Percentiles rank a stretch among this genome's conserved stretches.
phyloP scores from a whole-genome alignment of 2,888 invertebrate genomes.

The Sarcophaga carnaria region DNA sequence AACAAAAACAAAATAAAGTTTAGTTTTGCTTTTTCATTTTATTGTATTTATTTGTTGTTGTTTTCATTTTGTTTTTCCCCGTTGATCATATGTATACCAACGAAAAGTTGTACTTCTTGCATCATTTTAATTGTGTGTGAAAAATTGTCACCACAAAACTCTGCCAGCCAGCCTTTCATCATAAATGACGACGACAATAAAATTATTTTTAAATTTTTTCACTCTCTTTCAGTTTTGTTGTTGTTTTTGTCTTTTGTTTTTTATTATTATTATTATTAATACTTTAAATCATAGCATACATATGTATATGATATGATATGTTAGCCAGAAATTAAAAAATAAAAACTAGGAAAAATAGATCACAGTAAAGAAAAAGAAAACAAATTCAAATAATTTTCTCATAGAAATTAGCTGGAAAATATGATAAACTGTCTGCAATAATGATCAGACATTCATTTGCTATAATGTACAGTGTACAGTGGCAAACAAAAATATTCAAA shows the following conservation, averaged over 20 bases:
- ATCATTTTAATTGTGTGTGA: constrained; percentile 69
- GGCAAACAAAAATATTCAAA: background rate
- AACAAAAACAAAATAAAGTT: constrained; percentile 49
- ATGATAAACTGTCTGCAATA: background rate
- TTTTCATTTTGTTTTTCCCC: background rate
- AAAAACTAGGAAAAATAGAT: background rate
- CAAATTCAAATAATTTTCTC: background rate
- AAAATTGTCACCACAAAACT: constrained; percentile 68
- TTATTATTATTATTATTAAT: no score
- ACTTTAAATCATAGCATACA: background rate
- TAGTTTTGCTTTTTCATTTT: constrained; percentile 1
- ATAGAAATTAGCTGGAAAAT: background rate
- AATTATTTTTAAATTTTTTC: background rate
- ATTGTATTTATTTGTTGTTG: background rate
- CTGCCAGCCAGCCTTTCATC: constrained; percentile 24
- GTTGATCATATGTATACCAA: background rate
- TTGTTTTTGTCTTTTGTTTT: no score
- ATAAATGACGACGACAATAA: background rate
- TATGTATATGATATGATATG: background rate
- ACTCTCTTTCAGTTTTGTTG: background rate
- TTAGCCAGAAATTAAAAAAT: background rate
- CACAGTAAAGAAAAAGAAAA: background rate
- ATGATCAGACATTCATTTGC: background rate
- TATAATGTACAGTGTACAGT: background rate
- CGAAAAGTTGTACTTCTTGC: constrained; percentile 29